A percentile compares a stretch with the other conserved stretches of the same genome.
Conservation (phyloP, 2,888 invertebrate species). For the Nephrotoma guestfalica region DNA sequence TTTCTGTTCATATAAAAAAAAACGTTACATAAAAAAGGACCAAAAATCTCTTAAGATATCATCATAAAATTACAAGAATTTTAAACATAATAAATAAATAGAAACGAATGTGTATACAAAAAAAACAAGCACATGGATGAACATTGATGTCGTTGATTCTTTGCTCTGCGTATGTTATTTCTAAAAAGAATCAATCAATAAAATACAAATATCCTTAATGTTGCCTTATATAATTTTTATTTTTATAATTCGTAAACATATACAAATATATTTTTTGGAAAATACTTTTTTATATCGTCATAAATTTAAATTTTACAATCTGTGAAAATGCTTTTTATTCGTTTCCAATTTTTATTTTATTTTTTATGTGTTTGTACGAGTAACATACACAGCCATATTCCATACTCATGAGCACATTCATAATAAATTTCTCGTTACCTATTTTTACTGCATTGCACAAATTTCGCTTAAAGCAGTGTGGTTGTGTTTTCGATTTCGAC, state of each 20-base stretch:
- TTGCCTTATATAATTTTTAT: background rate
- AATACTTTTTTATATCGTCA: background rate
- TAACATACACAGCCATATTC: background rate
- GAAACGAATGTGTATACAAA: background rate
- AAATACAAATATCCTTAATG: background rate
- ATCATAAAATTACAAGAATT: background rate
- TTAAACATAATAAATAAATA: background rate
- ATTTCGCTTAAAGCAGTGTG: background rate
- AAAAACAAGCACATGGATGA: background rate
- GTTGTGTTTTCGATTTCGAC: too few relatives aligned
- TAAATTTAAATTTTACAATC: constrained; percentile 2
- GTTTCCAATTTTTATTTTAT: background rate
- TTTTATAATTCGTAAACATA: background rate
- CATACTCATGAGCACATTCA: background rate
- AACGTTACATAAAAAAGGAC: background rate
- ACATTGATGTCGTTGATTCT: background rate
- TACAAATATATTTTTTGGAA: background rate
- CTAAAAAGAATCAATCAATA: constrained; percentile 1
- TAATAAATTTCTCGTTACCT: background rate
- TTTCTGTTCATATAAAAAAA: background rate
- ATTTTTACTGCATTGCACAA: background rate
- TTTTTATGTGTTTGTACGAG: background rate
- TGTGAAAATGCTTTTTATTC: background rate
- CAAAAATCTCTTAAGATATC: constrained; percentile 2
- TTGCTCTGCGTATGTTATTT: background rate